Base-by-base conservation (phyloP, 2,888 invertebrate species). In the Stictocephala bisonia region DNA sequence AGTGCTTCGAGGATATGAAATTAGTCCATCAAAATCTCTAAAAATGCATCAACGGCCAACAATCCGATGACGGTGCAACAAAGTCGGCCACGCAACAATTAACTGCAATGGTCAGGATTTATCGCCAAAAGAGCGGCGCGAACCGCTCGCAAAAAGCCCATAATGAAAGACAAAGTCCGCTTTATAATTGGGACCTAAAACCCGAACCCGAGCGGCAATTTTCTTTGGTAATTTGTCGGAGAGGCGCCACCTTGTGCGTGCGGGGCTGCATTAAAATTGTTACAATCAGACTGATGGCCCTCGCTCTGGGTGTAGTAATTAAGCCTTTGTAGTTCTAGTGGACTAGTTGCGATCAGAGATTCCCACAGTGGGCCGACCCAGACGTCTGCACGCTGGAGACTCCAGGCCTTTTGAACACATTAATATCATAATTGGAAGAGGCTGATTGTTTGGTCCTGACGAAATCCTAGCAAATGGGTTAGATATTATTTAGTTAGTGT, bases 201-300 rank as follows among this genome's bases (percentile, higher is more conserved):
- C 31, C 60, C 60, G 29, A 29, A 27, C 13, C 56, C 29, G 60
- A 60, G 58, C 56, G 67, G 53, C 72, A 67, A 72, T 67, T 68
- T 68, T 64, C 67, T 68, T 72, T 72, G 64, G 72, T 67, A 72
- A 72, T 72, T 56, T 72, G 72, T 72, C 67, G 40, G 60, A 29
- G 67, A 41, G 67, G 67, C 67, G 67, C 67, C 71, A 50, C 48
- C 50, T 20, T 20, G 58, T 71, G 71, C 60, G 60, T 71, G 60
- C 24, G 35, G 67, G 67, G 50, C 60, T 35, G 53, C 72, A 72
- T 72, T 72, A 72, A 66, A 53, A 64, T 72, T 66, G 66, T 72
- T 72, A 72, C 64, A 60, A 60, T 60, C 60, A 60, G 60, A n/a
- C 24, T 22, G 53, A 53, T 53, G 53, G 56, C 60, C 40, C 60